phyloP scores from a whole-genome alignment of 2,113 vertebrate genomes.

The Gobius niger region DNA sequence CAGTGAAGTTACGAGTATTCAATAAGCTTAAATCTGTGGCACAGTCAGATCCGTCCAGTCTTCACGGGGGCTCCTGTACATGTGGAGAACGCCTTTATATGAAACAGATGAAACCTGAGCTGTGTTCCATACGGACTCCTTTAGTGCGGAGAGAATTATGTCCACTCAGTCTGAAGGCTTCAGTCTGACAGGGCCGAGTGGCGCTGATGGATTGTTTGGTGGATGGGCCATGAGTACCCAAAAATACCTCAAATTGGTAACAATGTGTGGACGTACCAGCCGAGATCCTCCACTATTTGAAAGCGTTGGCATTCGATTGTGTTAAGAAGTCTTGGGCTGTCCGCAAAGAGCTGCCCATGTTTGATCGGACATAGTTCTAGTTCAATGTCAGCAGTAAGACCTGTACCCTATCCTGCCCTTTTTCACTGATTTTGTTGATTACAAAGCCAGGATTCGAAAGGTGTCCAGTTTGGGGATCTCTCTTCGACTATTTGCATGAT shows the following conservation, averaged over 20 bases:
- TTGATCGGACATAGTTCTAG: too few relatives aligned
- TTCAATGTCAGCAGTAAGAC: too few relatives aligned
- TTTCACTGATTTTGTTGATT: too few relatives aligned
- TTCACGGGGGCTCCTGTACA: not conserved
- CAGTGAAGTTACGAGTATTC: not conserved
- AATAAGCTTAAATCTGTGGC: not conserved
- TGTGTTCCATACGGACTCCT: not conserved
- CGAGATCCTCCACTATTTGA: too few relatives aligned
- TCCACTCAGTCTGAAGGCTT: not conserved
- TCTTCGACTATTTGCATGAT: too few relatives aligned
- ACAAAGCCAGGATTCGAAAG: too few relatives aligned
- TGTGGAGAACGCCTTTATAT: not conserved
- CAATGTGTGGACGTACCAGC: constrained; percentile 17
- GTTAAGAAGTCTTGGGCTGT: too few relatives aligned
- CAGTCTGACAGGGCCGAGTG: not conserved
- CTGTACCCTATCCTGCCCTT: too few relatives aligned
- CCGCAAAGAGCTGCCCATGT: too few relatives aligned
- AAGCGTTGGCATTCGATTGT: too few relatives aligned
- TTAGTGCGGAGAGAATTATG: not conserved
- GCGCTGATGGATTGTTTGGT: constrained; percentile 31
- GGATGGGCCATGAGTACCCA: constrained; percentile 20
- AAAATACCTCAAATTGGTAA: not conserved
- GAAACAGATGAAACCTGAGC: not conserved
- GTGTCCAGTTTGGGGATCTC: too few relatives aligned
- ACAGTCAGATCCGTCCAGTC: not conserved